Percentiles rank a stretch among this genome's conserved stretches.
phyloP scores from a whole-genome alignment of 2,113 vertebrate species.

The Pseudorectes ferrugineus region DNA sequence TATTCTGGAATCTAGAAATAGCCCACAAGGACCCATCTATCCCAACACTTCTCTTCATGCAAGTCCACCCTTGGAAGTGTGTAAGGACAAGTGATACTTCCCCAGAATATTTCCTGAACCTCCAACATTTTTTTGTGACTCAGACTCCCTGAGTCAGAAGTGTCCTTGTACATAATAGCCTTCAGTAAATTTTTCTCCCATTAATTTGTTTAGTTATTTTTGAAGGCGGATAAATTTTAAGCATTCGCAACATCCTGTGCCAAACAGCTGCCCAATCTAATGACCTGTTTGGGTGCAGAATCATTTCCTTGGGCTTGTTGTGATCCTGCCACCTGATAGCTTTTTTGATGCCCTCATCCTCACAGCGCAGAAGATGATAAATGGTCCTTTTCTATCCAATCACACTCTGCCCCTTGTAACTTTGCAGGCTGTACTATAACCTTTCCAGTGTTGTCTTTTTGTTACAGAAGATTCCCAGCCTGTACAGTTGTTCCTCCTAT shows the following conservation, averaged over 20 bases:
- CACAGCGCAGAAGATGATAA: not conserved
- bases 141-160: not conserved
- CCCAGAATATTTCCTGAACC: not conserved
- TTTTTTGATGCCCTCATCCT: not conserved
- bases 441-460: not conserved
- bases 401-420: not conserved
- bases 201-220: not conserved
- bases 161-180: not conserved
- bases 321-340: not conserved
- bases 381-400: not conserved
- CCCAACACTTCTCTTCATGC: rapidly evolving
- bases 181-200: not conserved
- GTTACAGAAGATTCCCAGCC: not conserved
- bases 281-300: not conserved
- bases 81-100: not conserved
- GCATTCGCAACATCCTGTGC: constrained; percentile 14
- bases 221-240: not conserved
- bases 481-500: not conserved
- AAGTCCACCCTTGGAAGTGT: not conserved
- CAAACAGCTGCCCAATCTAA: not conserved
- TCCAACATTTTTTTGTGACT: not conserved
- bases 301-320: constrained; percentile 1
- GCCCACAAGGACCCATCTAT: not conserved
- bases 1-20: not conserved
- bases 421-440: not conserved